Conservation (phyloP, 2,797 vertebrate species). For the Poeciliopsis presidionis region DNA sequence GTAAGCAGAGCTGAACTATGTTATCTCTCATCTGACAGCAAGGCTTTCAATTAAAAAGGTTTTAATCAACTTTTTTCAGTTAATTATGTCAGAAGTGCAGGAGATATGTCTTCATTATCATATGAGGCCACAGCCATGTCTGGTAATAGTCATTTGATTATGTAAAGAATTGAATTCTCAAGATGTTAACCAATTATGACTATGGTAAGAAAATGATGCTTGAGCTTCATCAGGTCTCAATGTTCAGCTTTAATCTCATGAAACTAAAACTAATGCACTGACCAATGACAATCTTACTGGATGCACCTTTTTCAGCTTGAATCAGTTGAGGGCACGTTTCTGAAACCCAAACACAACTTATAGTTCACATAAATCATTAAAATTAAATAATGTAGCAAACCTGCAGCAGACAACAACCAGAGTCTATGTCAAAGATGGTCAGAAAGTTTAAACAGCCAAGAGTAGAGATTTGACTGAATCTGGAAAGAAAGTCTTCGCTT, state of each 20-base stretch:
- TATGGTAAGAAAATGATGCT: not conserved
- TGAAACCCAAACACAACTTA: no score
- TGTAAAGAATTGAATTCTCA: not conserved
- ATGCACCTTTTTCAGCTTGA: not conserved
- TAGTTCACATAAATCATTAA: no score
- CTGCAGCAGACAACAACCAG: no score
- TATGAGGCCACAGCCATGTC: not conserved
- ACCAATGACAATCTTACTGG: not conserved
- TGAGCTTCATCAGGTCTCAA: not conserved
- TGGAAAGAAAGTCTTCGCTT: no score
- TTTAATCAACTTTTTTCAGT: not conserved
- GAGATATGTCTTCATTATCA: not conserved
- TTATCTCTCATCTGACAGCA: not conserved
- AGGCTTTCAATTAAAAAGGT: not conserved
- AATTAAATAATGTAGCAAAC: no score
- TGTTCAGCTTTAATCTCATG: not conserved
- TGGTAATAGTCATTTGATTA: not conserved
- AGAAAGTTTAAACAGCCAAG: no score
- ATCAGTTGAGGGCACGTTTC: not conserved
- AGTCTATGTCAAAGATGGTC: no score
- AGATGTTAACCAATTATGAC: not conserved
- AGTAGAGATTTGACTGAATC: no score
- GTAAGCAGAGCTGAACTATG: not conserved
- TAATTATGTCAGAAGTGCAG: not conserved
- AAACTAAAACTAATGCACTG: not conserved